Evolutionary conservation across 37 sponge, comb jelly and placozoan genomes (phyloP), one percentile per base, ranked within the genome.

Genomic region (Agelas oroides): DNA sequence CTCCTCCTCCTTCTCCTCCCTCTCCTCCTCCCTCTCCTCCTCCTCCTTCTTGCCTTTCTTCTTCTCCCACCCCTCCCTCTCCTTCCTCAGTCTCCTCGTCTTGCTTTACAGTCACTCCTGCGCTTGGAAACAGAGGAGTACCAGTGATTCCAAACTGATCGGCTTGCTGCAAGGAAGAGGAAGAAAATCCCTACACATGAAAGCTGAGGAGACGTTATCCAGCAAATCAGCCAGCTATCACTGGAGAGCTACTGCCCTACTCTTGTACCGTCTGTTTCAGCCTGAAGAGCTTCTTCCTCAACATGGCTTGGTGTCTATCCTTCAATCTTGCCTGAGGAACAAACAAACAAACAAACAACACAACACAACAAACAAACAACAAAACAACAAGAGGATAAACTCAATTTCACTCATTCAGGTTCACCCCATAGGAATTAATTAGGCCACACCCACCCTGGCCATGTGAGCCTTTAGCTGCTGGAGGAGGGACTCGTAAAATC

Each of bases 401-500:
- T n/a, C n/a, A n/a, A n/a, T n/a, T n/a, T n/a, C n/a, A n/a, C n/a
- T n/a, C n/a, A n/a, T n/a, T n/a, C n/a, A n/a, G n/a, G n/a, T n/a
- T n/a, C n/a, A n/a, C n/a, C n/a, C n/a, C n/a, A 46, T 46, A 46
- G 46, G 3, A 8, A 46, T 3, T 12, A 46, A 8, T 46, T 46
- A 46, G 8, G 46, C 46, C 8, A 46, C 8, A 27, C 89, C 57
- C 32, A 89, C 90, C 81, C 81, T 71, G 30, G 98, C 95, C 93
- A 93, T 95, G 83, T 86, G 81, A 19, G 92, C 93, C 58, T 92
- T 93, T 21, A 97, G 85, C 74, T 97, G 92, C 60, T 88, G 83
- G 23, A 90, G 87, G 46, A 95, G 40, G 11, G 94, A 57, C 78
- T 97, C 98, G 96, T 96, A 97, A 71, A 95, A 99, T 16, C 93